These are phyloP conservation scores for Spizella passerina DNA, from an alignment of 2,797 vertebrate genomes.

Conservation along the genomic window DNA sequence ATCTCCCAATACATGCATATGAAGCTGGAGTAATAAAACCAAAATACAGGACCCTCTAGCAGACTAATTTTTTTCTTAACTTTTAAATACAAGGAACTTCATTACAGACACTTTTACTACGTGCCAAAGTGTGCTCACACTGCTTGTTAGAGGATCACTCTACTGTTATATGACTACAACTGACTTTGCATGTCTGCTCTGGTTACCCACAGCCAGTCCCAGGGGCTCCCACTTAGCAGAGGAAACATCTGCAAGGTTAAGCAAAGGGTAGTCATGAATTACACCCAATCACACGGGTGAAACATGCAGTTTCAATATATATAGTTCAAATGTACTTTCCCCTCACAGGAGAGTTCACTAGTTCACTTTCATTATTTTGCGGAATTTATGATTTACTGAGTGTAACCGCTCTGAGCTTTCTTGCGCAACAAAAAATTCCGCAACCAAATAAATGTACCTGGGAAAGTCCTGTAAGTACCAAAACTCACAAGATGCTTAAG, in stretches of 20 bases:
- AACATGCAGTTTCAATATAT: neutral
- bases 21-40: neutral
- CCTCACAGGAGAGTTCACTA: neutral
- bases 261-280: neutral
- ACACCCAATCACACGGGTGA: neutral
- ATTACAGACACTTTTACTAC: neutral
- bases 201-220: neutral
- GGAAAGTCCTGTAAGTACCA: neutral
- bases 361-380: neutral
- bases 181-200: neutral
- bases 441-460: neutral
- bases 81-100: neutral
- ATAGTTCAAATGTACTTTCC: neutral
- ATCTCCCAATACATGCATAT: neutral
- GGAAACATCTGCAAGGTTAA: neutral
- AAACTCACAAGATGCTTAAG: neutral
- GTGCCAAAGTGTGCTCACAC: neutral
- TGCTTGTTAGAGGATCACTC: neutral
- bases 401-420: neutral
- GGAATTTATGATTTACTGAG: neutral
- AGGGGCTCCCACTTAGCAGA: neutral
- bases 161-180: neutral
- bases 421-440: neutral
- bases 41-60: neutral
- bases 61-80: neutral